Evolutionary conservation across 2,113 vertebrate genomes (phyloP), one percentile per base, ranked within the genome.

Genomic region (Pitta sordida): DNA sequence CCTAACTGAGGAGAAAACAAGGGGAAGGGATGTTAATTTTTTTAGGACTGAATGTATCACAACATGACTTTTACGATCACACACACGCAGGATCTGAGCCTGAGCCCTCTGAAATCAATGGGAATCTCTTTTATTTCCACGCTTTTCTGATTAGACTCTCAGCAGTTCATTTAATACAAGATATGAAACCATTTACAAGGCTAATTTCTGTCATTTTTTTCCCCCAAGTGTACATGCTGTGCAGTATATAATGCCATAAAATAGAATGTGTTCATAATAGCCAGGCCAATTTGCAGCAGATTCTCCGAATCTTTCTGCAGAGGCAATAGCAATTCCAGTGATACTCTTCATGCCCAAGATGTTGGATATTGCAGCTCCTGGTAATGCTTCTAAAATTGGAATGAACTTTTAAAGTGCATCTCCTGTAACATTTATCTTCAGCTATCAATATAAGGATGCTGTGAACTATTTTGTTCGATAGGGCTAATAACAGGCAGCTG

Each of bases 321-420:
- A 83, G 48, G 84, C 59, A 88, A 27, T 93, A 94, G 75, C 79
- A 95, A 52, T 65, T 91, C 78, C 64, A 86, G 79, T 39, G 63
- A 77, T 80, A 69, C 79, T 88, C 46, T 78, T 89, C 89, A 73
- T 48, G 71, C 41, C 59, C 60, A 59, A 94, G 85, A 41, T 19
- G 63, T 26, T 56, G 78, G 85, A 30, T 80, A 94, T 87, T 95
- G 83, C 80, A 91, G 63, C 74, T 86, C 32, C 84, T 70, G 30
- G 92, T n/a, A 85, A 94, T 21, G 67, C 63, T 69, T 73, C 55
- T 53, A 94, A 92, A 91, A 95, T 71, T 69, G 79, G 76, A 93
- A 89, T 55, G 70, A 92, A 95, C 81, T 93, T 90, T 87, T 62
- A 80, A 91, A 95, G 85, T 83, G 75, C 84, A 95, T 74, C 93